A percentile compares a stretch with the other conserved stretches of the same genome.
phyloP scores from a whole-genome alignment of 2,888 invertebrate species.

The Ophion slaviceki region DNA sequence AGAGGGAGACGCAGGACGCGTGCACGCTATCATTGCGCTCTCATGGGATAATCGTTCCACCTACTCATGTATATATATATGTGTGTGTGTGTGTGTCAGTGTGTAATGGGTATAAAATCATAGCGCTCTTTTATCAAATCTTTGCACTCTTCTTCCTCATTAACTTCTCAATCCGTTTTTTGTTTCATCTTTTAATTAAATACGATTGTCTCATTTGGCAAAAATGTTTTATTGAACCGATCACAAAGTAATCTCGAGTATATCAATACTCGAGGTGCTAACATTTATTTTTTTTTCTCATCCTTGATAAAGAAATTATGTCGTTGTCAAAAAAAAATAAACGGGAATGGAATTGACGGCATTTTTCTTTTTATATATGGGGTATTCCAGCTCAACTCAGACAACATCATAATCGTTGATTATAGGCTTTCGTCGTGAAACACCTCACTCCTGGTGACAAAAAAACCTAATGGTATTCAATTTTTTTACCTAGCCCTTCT shows the following conservation, averaged over 20 bases:
- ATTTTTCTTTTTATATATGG: neutral
- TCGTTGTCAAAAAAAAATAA: neutral
- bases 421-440: too few relatives aligned
- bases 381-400: too few relatives aligned
- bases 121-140: neutral
- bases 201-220: neutral
- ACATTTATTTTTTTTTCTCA: conserved; percentile 42
- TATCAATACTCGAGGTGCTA: conserved; percentile 23
- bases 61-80: neutral
- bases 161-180: too few relatives aligned
- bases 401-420: too few relatives aligned
- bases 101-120: neutral
- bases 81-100: neutral
- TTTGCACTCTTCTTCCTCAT: neutral
- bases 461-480: too few relatives aligned
- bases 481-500: too few relatives aligned
- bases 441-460: too few relatives aligned
- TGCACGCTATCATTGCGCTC: conserved; percentile 39
- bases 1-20: conserved; percentile 51
- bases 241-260: neutral
- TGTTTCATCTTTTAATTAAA: neutral
- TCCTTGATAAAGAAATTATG: conserved; percentile 7
- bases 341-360: neutral
- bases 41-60: neutral
- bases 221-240: neutral